Conservation (phyloP, 2,113 vertebrate species). For the Macaca fascicularis region T2T-MFA8v1.1 NC_088379.1:119640501-119641000, state of each 20-base stretch:
- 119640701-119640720: not conserved
- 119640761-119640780: not conserved
- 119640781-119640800: not conserved
- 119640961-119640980: not conserved
- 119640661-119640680: not conserved
- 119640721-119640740: not conserved
- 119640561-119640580: not conserved
- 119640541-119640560: not conserved
- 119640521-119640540: not conserved
- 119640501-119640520: not conserved
- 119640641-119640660: not conserved
- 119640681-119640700: not conserved
- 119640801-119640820: not conserved
- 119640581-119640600: not conserved
- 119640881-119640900: not conserved
- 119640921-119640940: not conserved
- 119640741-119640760: not conserved
- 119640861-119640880: not conserved
- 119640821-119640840: not conserved
- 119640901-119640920: not conserved
- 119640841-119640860: not conserved
- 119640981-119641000: not conserved
- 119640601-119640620: not conserved
- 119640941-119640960: not conserved
- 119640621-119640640: not conserved